Percentiles rank a stretch among this genome's conserved stretches.
phyloP scores from a whole-genome alignment of 1,140 invertebrate species.

The Polyergus mexicanus region DNA sequence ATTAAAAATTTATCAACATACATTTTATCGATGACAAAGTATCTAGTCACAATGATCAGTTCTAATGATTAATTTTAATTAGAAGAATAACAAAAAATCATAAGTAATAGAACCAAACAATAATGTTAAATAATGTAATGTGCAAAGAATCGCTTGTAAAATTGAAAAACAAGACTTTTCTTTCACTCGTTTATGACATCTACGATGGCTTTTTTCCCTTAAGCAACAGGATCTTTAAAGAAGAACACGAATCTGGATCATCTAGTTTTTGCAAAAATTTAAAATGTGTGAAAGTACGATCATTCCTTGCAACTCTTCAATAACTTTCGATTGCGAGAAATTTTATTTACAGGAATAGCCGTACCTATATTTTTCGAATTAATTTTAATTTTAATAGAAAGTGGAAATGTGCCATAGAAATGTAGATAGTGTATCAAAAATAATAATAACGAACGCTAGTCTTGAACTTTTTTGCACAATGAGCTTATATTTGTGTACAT shows the following conservation, averaged over 20 bases:
- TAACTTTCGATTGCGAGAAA: neutral
- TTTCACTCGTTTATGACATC: neutral
- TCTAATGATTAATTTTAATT: neutral
- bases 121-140: neutral
- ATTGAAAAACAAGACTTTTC: neutral
- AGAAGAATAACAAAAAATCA: no score
- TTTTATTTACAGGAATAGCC: neutral
- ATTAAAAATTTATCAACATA: neutral
- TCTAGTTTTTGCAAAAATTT: neutral
- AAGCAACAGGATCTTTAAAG: neutral
- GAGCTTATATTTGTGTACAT: no score
- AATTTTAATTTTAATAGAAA: neutral
- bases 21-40: neutral
- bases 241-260: conserved; percentile 2
- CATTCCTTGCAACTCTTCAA: neutral
- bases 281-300: conserved; percentile 25
- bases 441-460: no score
- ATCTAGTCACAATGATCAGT: neutral
- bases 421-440: neutral
- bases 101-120: no score
- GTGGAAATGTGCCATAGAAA: neutral
- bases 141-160: neutral
- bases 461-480: no score
- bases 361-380: neutral
- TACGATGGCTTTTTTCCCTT: neutral